Base-by-base conservation (phyloP, 2,888 invertebrate species). In the Drosophila fulvimacula region DNA sequence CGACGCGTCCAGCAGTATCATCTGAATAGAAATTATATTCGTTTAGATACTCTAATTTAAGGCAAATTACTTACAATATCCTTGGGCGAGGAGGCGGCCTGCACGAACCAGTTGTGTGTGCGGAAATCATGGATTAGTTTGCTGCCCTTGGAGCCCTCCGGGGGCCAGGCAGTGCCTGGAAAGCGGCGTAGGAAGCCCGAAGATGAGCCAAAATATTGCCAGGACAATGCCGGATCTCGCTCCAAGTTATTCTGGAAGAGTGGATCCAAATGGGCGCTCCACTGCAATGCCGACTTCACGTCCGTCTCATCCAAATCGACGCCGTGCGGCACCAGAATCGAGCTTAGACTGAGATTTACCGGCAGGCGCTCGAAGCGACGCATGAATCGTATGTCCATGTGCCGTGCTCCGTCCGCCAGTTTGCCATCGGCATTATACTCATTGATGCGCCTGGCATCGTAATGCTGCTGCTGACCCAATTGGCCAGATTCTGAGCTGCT, bases 201-300 rank as follows among this genome's bases (percentile, higher is more conserved):
- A n/a, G 98, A 96, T 60, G 98, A 98, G 57, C 99, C 98, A 93
- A 98, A 99, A 93, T 98, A 98, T 93, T 99, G 99, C 98, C 99
- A 99, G n/a, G 97, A 97, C 44, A 98, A 94, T 1, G 97, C 96
- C 0, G 98, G 97, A 93, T 98, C 98, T 76, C 95, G 95, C 91
- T 97, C 96, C 91, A 97, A 96, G 93, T 99, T 99, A 91, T 96
- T 96, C 82, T 95, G 95, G 93, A 98, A 99, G 73, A 96, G 94
- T 21, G 96, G 95, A 92, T 99, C 98, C 91, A 99, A 94, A 90
- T 96, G 96, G 82, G 97, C 96, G 59, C 98, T 98, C 99, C 99
- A 99, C 88, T 96, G 96, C 79, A 99, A 97, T 60, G 98, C 97
- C 90, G 97, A 96, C 88, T 97, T 94, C 19, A 99, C 96, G 81